Evolutionary conservation across 2,113 vertebrate genomes (phyloP).

Genomic region (Sinocyclocheilus anophthalmus): DNA sequence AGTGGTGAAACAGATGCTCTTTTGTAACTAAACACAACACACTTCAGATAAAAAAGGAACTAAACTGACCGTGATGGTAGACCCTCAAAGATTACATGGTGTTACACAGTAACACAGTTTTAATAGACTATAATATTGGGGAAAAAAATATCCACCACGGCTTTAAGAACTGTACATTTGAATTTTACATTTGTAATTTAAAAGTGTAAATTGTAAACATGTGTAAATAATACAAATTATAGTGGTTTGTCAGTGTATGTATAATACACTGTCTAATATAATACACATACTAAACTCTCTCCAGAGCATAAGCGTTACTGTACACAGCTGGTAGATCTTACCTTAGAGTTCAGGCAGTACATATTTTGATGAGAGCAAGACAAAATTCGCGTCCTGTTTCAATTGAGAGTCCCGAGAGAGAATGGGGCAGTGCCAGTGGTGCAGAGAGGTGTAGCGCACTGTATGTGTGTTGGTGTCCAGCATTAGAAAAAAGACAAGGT

Average conservation of each 20-base stretch:
- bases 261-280: no score
- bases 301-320: neutral
- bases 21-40: neutral
- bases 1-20: neutral
- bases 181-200: neutral
- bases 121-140: neutral
- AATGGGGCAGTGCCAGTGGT: slow-evolving; percentile 18
- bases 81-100: neutral
- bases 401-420: slow-evolving; percentile 3
- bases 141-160: neutral
- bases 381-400: slow-evolving; percentile 27
- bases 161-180: neutral
- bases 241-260: no score
- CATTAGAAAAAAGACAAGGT: slow-evolving; percentile 29
- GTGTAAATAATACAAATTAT: neutral
- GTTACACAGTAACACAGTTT: neutral
- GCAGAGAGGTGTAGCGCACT: neutral
- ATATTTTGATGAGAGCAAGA: slow-evolving; percentile 34
- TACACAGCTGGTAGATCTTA: slow-evolving; percentile 52
- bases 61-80: neutral
- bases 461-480: slow-evolving; percentile 22
- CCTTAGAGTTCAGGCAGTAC: slow-evolving; percentile 58
- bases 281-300: no score
- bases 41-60: neutral
- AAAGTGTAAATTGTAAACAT: neutral